Base-by-base conservation (phyloP, 2,888 invertebrate genomes). In the Cryptocephalus moraei region DNA sequence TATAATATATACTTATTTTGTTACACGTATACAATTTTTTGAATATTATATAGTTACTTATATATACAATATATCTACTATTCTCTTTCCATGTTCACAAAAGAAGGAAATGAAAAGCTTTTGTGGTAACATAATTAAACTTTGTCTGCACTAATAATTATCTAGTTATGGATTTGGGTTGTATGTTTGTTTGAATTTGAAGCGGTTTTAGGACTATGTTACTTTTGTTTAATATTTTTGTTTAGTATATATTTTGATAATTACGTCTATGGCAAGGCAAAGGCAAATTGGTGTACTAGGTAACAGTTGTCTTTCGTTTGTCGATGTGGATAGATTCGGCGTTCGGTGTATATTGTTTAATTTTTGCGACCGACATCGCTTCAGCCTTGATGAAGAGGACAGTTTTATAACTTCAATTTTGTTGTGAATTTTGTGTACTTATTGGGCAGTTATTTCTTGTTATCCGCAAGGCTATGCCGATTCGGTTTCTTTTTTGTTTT, bases 51-150 rank as follows among this genome's bases (percentile, higher is more conserved):
- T 36, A 36, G n/a, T 4, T 36, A 36, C 2, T 36, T 36, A 22
- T 36, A 36, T 36, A 36, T 36, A 6, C 2, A 36, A 36, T 6
- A 36, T 36, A 36, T 36, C 12, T 36, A n/a, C 36, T 36, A 11
- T 36, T 11, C 12, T 36, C 36, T 39, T 45, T 53, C 48, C 54
- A 56, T 60, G 57, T 62, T 56, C 22, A 22, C 22, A 22, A 22
- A 22, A 22, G 22, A 6, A 22, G 22, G 22, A 22, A 22, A 22
- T 6, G 22, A 56, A 58, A 60, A 59, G 66, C 65, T 66, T 66
- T 63, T 65, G 64, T 66, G 60, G 58, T 66, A 66, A 66, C 65
- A 63, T 62, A 62, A 42, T 32, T 36, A 56, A 56, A 36, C 12
- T 36, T 57, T 62, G 62, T 63, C 60, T 61, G 66, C 66, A 51